Conservation (phyloP, 2,113 vertebrate species). For the Dicentrarchus labrax region DNA sequence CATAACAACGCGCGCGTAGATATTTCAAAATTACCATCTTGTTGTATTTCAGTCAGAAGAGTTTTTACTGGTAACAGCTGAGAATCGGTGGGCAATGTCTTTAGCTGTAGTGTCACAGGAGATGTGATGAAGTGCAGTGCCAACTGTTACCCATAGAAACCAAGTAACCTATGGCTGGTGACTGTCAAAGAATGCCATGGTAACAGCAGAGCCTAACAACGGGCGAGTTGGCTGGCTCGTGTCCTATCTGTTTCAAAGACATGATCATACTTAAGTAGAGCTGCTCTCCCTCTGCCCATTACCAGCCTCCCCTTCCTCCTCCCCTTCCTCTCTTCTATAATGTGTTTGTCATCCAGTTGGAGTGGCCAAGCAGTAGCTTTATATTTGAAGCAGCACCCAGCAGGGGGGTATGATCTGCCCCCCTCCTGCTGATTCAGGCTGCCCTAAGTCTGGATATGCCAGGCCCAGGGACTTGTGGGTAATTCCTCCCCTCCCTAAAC, state of each 20-base stretch:
- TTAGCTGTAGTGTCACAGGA: slow-evolving; percentile 26
- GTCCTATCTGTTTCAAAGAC: slow-evolving; percentile 67
- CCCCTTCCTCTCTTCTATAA: slow-evolving; percentile 28
- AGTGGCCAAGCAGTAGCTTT: slow-evolving; percentile 65
- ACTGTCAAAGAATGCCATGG: slow-evolving; percentile 71
- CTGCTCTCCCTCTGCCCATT: slow-evolving; percentile 50
- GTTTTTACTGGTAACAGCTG: slow-evolving; percentile 7
- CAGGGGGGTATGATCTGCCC: slow-evolving; percentile 54
- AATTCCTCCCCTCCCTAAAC: slow-evolving; percentile 45
- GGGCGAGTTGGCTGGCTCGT: slow-evolving; percentile 52
- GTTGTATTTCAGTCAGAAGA: neutral
- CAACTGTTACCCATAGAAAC: slow-evolving; percentile 73
- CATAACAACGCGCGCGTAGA: neutral
- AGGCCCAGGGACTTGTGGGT: slow-evolving; percentile 74
- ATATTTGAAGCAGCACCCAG: slow-evolving; percentile 69
- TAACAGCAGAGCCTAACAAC: slow-evolving; percentile 67
- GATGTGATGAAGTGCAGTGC: slow-evolving; percentile 44
- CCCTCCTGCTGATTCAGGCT: slow-evolving; percentile 63
- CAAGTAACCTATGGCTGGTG: slow-evolving; percentile 69
- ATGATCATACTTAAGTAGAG: slow-evolving; percentile 55
- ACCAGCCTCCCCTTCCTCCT: neutral
- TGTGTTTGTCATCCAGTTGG: slow-evolving; percentile 62
- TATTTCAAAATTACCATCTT: slow-evolving; percentile 15
- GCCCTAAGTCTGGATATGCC: slow-evolving; percentile 71
- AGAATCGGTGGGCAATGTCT: slow-evolving; percentile 16